phyloP scores from a whole-genome alignment of 2,797 vertebrate genomes.

The Naso thynnoides region DNA sequence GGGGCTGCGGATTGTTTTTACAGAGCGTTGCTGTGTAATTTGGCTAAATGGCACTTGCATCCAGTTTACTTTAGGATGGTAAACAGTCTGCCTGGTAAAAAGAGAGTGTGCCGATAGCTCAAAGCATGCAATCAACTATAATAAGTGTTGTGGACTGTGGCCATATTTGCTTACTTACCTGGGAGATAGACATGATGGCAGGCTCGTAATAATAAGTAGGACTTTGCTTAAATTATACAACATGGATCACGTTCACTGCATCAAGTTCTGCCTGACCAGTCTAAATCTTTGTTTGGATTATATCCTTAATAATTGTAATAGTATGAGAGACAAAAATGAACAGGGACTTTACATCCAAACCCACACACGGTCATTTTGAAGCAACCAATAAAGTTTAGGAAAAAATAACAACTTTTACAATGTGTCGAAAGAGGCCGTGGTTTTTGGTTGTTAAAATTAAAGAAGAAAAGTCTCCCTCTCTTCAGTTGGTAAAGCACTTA shows the following conservation, averaged over 20 bases:
- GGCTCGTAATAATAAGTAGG: slow-evolving; percentile 44
- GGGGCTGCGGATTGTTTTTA: slow-evolving; percentile 79
- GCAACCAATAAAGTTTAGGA: slow-evolving; percentile 29
- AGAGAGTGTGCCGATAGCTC: slow-evolving; percentile 67
- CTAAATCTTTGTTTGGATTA: slow-evolving; percentile 11
- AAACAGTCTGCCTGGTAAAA: slow-evolving; percentile 78
- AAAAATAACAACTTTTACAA: slow-evolving; percentile 30
- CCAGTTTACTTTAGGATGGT: slow-evolving; percentile 74
- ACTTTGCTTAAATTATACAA: slow-evolving; percentile 35
- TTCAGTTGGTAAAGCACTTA: slow-evolving; percentile 18
- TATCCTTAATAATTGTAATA: slow-evolving; percentile 6
- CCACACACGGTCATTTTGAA: slow-evolving; percentile 19
- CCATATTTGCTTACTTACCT: slow-evolving; percentile 72
- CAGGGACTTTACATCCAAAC: background rate
- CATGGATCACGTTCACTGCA: slow-evolving; percentile 22
- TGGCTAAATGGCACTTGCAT: slow-evolving; percentile 79
- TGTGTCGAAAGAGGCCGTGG: slow-evolving; percentile 38
- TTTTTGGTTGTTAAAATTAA: slow-evolving; percentile 37
- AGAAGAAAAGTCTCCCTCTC: slow-evolving; percentile 13
- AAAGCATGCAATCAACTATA: slow-evolving; percentile 76
- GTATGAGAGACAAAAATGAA: background rate
- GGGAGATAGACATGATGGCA: slow-evolving; percentile 54
- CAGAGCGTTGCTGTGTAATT: slow-evolving; percentile 82
- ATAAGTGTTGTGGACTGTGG: slow-evolving; percentile 76
- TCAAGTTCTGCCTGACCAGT: slow-evolving; percentile 9